Evolutionary conservation across 2,888 invertebrate genomes (phyloP), one percentile per base, ranked within the genome.

Genomic region (Conops quadrifasciatus): DNA sequence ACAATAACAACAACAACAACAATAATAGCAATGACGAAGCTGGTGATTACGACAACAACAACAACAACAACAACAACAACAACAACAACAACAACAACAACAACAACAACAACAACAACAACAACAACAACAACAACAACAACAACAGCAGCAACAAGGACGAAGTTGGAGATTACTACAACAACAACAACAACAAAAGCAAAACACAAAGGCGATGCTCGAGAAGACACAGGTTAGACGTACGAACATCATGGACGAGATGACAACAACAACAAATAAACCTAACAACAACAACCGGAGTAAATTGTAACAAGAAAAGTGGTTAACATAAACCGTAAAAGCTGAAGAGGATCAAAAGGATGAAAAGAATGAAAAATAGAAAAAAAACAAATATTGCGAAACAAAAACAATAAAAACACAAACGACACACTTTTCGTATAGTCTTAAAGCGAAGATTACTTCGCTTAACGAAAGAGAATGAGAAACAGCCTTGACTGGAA

Each of bases 1-100:
- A n/a, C n/a, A n/a, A n/a, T n/a, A n/a, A n/a, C n/a, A n/a, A n/a
- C n/a, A n/a, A n/a, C n/a, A n/a, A n/a, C n/a, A 45, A 45, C 11
- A 45, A 45, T 1, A 45, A 45, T 15, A 13, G 45, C 15, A 45
- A 45, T 45, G 15, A 45, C 11, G 15, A 45, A 13, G 15, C 45
- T 45, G 15, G 45, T 15, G 15, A 45, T 45, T 13, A 45, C 58
- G 26, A 16, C 30, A 59, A 59, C 15, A 59, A 16, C 11, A 28
- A 15, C n/a, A 30, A 7, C 1, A 59, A 59, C 1, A 26, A 21
- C 1, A 30, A 7, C n/a, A 59, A 59, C 26, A 19, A 26, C 2
- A 7, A 58, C 24, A 24, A 21, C 3, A 53, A 26, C 3, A 58
- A 24, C 58, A 58, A 58, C 58, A 58, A 24, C 58, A 59, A 59